A percentile compares a stretch with the other conserved stretches of the same genome.
Evolutionary conservation across 2,113 vertebrate genomes (phyloP).

Genomic region (Scytalopus superciliaris): DNA sequence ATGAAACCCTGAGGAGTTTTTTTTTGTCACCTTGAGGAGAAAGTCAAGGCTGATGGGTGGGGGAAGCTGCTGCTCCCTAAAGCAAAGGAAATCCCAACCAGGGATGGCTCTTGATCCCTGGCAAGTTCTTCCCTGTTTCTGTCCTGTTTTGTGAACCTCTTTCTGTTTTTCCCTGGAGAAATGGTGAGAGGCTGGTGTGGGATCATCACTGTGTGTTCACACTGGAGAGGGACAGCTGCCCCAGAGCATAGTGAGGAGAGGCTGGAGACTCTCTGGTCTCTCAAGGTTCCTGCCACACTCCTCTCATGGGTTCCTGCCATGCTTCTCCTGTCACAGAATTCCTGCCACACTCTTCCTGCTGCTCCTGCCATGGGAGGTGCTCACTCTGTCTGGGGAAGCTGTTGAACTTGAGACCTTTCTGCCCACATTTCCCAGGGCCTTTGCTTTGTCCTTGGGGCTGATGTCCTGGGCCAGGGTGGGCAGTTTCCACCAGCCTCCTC

Average conservation of each 20-base stretch:
- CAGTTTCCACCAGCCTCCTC: background rate
- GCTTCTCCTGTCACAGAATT: background rate
- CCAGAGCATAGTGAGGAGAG: background rate
- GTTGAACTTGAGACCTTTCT: background rate
- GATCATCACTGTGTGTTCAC: background rate
- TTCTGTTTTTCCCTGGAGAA: background rate
- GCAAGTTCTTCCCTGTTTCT: background rate
- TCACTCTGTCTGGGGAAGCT: background rate
- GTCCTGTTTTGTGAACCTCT: background rate
- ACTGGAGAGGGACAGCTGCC: background rate
- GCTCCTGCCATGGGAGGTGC: background rate
- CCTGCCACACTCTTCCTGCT: background rate
- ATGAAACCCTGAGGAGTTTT: background rate
- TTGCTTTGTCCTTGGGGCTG: background rate
- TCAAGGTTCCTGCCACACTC: background rate
- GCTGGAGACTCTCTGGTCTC: background rate
- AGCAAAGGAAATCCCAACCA: background rate
- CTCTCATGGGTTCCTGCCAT: background rate
- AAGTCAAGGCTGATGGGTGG: accelerated
- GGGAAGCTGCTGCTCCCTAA: background rate
- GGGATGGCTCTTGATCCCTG: background rate
- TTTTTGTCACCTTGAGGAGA: background rate
- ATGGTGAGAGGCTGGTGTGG: background rate
- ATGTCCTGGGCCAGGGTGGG: background rate
- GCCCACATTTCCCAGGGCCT: background rate